phyloP scores from a whole-genome alignment of 2,113 vertebrate genomes.

The Grammomys surdaster region DNA sequence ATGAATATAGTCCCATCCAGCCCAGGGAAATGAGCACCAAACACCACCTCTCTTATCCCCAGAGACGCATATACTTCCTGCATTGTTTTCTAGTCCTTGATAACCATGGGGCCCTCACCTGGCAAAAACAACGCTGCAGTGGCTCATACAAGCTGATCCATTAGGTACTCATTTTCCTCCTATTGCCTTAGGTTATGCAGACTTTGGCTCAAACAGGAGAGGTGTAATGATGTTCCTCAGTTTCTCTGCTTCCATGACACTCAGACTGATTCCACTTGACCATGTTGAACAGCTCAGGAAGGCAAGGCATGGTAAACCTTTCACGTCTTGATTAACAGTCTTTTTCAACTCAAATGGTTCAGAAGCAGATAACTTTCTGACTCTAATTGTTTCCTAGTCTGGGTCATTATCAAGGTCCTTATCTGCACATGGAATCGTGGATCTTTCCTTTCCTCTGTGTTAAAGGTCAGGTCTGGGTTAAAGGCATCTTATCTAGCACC shows the following conservation, averaged over 20 bases:
- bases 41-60: neutral
- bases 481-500: no score
- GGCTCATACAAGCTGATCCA: neutral
- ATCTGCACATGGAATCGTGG: neutral
- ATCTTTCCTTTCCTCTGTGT: neutral
- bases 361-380: neutral
- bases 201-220: neutral
- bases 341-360: neutral
- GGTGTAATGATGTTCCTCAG: neutral
- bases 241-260: neutral
- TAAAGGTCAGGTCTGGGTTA: neutral
- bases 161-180: neutral
- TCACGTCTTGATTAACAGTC: neutral
- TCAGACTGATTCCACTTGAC: no score
- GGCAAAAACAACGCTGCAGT: neutral
- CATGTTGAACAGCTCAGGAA: neutral
- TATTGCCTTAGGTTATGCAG: no score
- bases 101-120: neutral
- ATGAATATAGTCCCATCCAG: neutral
- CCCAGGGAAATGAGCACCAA: neutral
- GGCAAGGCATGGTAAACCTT: neutral
- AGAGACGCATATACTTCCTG: neutral
- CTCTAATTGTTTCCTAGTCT: neutral
- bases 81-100: neutral
- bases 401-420: neutral